phyloP scores from a whole-genome alignment of 2,113 vertebrate genomes.

The Felis catus region DNA sequence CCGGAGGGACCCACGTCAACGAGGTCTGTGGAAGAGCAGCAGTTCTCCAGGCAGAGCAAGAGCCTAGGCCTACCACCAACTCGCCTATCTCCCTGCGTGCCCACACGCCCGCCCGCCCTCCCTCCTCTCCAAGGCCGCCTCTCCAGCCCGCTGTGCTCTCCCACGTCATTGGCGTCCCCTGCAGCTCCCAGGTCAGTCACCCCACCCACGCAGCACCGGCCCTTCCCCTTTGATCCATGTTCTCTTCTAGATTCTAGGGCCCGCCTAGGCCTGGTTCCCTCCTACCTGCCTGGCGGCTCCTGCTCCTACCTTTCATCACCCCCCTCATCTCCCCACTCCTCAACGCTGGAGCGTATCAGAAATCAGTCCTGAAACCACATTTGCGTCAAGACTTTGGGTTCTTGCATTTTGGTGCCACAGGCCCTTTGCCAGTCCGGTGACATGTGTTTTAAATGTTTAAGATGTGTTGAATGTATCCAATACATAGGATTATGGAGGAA shows the following conservation, averaged over 20 bases:
- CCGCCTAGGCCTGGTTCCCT: not conserved
- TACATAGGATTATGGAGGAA: not conserved
- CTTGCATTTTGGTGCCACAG: not conserved
- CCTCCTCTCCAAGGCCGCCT: not conserved
- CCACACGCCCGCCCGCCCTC: not conserved
- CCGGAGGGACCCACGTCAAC: fast-evolving
- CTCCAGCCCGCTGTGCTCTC: no score
- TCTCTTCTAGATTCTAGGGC: not conserved
- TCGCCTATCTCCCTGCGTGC: no score
- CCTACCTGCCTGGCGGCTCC: not conserved
- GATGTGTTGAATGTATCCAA: not conserved
- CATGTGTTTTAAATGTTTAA: not conserved
- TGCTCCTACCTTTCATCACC: not conserved
- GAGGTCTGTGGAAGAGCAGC: not conserved
- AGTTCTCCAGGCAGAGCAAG: not conserved
- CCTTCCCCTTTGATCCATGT: not conserved
- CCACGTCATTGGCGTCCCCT: no score
- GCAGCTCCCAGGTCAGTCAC: fast-evolving
- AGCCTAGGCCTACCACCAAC: not conserved
- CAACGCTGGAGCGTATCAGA: not conserved
- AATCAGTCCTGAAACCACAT: not conserved
- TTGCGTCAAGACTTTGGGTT: not conserved
- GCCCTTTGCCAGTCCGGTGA: not conserved
- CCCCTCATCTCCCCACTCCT: no score
- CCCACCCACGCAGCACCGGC: fast-evolving